Base-by-base conservation (phyloP, 2,888 invertebrate species). In the Himalopsyche anomala region DNA sequence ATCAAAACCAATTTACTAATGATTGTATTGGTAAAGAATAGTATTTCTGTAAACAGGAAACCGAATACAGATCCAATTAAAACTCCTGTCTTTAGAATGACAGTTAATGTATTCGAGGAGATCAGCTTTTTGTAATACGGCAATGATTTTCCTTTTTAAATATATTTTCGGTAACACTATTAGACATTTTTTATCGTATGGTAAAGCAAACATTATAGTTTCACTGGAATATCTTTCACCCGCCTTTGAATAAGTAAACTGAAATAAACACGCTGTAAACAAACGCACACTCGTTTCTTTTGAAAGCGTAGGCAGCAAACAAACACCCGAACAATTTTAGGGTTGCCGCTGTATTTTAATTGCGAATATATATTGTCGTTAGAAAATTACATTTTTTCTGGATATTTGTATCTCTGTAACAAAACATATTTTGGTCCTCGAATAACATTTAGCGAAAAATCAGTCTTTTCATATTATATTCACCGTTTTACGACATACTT, bases 281-380 rank as follows among this genome's bases (percentile, higher is more conserved):
- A 85, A 85, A 85, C 82, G 85, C 82, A 82, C 82, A 79, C 82
- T 69, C 82, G 85, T 85, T 85, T 85, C 85, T 82, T 17, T 54
- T 85, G 82, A 85, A 85, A 62, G 85, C 85, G 85, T 85, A 79
- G 82, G 82, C 62, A 62, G 19, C 19, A 62, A 62, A 62, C 62
- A 62, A 62, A 62, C 62, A 62, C 19, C 19, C 62, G 62, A 62
- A 28, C 5, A 19, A 3, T 19, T 19, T 2, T 28, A 62, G 62
- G 62, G 62, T 28, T 62, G 62, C 28, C 62, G 62, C 19, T 19
- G 62, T 9, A 62, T 62, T 62, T 28, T 62, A 19, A 62, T 62
- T 62, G 62, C 15, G 28, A n/a, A 4, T 51, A 3, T 51, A 15
- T 12, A 4, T 3, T 51, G 51, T 3, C 4, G 15, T 51, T 5